Percentiles rank a stretch among this genome's conserved stretches.
Evolutionary conservation across 2,113 vertebrate genomes (phyloP).

Genomic region (Theristicus caerulescens): DNA sequence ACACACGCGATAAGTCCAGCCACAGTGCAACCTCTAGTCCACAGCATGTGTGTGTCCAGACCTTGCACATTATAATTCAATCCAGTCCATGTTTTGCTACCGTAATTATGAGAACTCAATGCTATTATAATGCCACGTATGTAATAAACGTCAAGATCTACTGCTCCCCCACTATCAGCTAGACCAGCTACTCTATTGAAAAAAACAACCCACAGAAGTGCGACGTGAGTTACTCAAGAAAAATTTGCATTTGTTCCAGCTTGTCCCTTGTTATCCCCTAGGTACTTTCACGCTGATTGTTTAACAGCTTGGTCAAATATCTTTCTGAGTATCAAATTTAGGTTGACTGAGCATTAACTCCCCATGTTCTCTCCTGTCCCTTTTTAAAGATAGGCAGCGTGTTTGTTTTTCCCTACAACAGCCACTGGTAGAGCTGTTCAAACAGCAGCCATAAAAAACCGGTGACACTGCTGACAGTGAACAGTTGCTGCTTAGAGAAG

Average conservation of each 20-base stretch:
- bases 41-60: neutral
- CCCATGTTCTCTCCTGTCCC: conserved; percentile 16
- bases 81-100: neutral
- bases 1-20: neutral
- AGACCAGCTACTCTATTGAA: neutral
- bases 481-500: conserved; percentile 9
- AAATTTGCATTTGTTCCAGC: neutral
- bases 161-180: neutral
- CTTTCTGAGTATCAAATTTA: conserved; percentile 59
- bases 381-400: conserved; percentile 48
- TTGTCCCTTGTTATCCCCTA: neutral
- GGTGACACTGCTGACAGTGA: conserved; percentile 22
- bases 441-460: conserved; percentile 57
- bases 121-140: neutral
- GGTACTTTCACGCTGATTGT: neutral
- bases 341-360: conserved; percentile 57
- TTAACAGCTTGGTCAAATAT: conserved; percentile 47
- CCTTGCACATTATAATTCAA: neutral
- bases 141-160: neutral
- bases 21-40: neutral
- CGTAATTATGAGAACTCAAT: neutral
- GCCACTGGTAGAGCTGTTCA: conserved; percentile 49
- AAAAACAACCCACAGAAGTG: neutral
- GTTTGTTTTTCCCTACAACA: conserved; percentile 65
- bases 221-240: neutral